Conservation (phyloP, 2,113 vertebrate species). For the Oncorhynchus clarkii region DNA sequence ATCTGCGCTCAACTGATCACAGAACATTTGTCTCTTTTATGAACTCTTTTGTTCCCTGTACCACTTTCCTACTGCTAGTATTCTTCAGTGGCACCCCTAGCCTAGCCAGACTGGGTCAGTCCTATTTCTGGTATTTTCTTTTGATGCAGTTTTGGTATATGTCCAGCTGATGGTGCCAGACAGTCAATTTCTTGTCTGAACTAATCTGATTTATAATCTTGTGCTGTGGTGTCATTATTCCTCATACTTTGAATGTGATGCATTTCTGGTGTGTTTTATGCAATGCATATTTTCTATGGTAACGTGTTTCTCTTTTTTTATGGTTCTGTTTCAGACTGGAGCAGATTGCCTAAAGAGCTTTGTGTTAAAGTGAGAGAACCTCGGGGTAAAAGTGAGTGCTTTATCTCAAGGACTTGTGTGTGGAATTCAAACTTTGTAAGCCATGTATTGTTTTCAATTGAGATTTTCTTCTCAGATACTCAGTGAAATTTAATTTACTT, state of each 20-base stretch:
- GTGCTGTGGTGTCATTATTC: not conserved
- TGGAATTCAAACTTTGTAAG: too few relatives aligned
- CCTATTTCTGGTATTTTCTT: not conserved
- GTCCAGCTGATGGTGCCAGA: too few relatives aligned
- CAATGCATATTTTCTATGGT: too few relatives aligned
- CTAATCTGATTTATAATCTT: not conserved
- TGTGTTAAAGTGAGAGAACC: slow-evolving; percentile 74
- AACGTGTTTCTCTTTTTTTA: not conserved
- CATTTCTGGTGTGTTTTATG: too few relatives aligned
- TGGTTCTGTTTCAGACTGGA: slow-evolving; percentile 70
- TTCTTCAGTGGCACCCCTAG: not conserved
- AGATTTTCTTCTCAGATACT: too few relatives aligned
- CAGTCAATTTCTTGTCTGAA: too few relatives aligned
- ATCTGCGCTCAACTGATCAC: not conserved
- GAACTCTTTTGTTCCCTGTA: too few relatives aligned
- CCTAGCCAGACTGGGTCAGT: not conserved
- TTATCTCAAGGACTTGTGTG: too few relatives aligned
- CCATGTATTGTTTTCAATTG: not conserved
- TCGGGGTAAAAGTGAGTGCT: slow-evolving; percentile 72
- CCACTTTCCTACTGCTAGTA: too few relatives aligned
- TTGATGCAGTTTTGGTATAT: too few relatives aligned
- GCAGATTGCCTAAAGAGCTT: slow-evolving; percentile 75
- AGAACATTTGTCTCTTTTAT: too few relatives aligned
- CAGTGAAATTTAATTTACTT: too few relatives aligned
- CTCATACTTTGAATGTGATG: not conserved